Evolutionary conservation across 2,113 vertebrate genomes (phyloP).

Genomic region (Cinclus mexicanus): DNA sequence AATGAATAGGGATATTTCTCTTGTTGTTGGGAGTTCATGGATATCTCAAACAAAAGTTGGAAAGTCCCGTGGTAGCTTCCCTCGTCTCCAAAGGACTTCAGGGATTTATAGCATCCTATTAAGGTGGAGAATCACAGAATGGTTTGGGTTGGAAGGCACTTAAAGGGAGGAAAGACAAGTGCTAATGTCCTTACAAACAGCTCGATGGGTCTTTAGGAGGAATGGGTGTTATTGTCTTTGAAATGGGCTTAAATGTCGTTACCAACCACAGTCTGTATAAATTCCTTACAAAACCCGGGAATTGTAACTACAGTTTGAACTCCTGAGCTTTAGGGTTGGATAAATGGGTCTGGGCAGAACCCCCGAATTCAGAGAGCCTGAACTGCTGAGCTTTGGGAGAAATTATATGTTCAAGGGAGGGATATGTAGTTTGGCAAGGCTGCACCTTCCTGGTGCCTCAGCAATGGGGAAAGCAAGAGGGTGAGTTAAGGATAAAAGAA

Average conservation of each 20-base stretch:
- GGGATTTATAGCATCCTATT: neutral
- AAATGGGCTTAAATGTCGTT: neutral
- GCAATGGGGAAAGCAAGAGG: neutral
- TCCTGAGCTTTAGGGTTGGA: neutral
- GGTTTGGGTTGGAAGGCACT: neutral
- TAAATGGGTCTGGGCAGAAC: accelerated
- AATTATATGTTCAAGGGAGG: accelerated
- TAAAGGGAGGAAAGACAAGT: neutral
- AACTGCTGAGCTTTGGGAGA: neutral
- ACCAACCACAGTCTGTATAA: accelerated
- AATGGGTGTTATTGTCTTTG: neutral
- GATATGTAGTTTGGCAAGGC: neutral
- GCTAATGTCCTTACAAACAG: neutral
- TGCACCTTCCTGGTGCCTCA: neutral
- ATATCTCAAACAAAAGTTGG: neutral
- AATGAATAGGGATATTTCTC: neutral
- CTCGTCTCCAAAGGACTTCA: neutral
- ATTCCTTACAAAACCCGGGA: too few relatives aligned
- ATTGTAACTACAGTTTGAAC: accelerated
- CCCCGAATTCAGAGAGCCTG: accelerated
- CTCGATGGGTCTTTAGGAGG: neutral
- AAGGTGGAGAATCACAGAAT: neutral
- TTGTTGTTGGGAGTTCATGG: neutral
- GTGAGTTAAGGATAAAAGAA: neutral
- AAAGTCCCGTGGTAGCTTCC: accelerated